Conservation (phyloP, 1,140 invertebrate species). For the Meloidogyne chitwoodi region DNA sequence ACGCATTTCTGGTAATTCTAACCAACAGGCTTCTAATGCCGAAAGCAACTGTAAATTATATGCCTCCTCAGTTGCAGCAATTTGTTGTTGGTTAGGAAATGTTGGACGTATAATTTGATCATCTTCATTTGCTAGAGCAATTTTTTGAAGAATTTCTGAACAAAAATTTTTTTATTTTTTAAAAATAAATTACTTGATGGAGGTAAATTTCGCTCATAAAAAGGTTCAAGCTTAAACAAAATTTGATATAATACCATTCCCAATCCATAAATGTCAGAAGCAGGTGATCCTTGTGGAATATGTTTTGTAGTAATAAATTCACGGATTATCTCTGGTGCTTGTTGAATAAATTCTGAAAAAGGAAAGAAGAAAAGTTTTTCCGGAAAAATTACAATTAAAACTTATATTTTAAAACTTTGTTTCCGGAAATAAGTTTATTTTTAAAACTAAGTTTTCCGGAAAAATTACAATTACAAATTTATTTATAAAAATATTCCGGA, state of each 20-base stretch:
- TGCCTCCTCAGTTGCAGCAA: slow-evolving; percentile 24
- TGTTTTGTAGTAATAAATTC: slow-evolving; percentile 49
- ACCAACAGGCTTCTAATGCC: slow-evolving; percentile 58
- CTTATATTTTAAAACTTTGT: too few relatives aligned
- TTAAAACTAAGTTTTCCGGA: neutral
- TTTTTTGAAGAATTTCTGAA: slow-evolving; percentile 51
- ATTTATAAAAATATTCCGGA: too few relatives aligned
- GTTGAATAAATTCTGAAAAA: slow-evolving; percentile 49
- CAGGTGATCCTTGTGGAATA: slow-evolving; percentile 43
- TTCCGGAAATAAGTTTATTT: slow-evolving; percentile 19
- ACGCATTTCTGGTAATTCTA: slow-evolving; percentile 58
- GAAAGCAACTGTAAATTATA: slow-evolving; percentile 53
- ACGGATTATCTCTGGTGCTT: slow-evolving; percentile 56
- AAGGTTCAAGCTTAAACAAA: slow-evolving; percentile 54
- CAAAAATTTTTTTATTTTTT: neutral
- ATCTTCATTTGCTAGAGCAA: slow-evolving; percentile 54
- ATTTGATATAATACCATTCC: slow-evolving; percentile 53
- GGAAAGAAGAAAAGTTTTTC: neutral
- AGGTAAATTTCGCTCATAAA: slow-evolving; percentile 50
- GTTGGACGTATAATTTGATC: slow-evolving; percentile 52
- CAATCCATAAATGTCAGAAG: slow-evolving; percentile 50
- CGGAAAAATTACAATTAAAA: neutral
- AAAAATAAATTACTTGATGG: slow-evolving; percentile 31
- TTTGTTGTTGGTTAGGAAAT: slow-evolving; percentile 46
- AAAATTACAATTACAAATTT: too few relatives aligned